Conservation (phyloP, 2,113 vertebrate genomes). For the Tachysurus fulvidraco region DNA sequence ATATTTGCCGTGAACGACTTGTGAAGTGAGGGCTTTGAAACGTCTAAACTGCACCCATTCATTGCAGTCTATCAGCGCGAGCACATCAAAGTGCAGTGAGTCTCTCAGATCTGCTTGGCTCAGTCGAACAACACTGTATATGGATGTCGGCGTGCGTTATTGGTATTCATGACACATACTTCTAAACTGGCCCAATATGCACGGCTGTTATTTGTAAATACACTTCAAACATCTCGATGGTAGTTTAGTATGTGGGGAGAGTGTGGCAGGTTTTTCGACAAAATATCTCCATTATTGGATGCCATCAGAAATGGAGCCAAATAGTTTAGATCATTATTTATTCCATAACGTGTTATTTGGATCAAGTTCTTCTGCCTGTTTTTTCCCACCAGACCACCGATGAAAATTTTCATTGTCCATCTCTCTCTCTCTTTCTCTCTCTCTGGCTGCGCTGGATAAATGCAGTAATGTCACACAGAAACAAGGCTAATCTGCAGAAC, state of each 20-base stretch:
- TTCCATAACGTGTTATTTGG: conserved; percentile 38
- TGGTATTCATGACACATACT: conserved; percentile 53
- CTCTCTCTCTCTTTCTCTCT: conserved; percentile 23
- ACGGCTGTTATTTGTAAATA: conserved; percentile 55
- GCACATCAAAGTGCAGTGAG: conserved; percentile 57
- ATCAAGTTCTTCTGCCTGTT: conserved; percentile 35
- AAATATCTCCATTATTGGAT: conserved; percentile 52
- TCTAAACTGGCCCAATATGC: conserved; percentile 55
- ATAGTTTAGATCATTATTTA: conserved; percentile 39
- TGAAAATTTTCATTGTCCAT: background rate
- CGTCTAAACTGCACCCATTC: conserved; percentile 58
- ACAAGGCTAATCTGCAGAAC: conserved; percentile 49
- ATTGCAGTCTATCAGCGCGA: conserved; percentile 51
- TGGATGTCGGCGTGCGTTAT: conserved; percentile 50
- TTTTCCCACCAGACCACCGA: conserved; percentile 11
- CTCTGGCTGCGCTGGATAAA: conserved; percentile 33
- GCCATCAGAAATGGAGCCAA: conserved; percentile 38
- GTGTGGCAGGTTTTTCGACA: conserved; percentile 44
- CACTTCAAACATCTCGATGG: conserved; percentile 56
- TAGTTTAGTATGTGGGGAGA: conserved; percentile 46
- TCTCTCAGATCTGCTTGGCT: conserved; percentile 58
- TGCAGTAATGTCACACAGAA: conserved; percentile 42
- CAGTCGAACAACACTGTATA: conserved; percentile 47
- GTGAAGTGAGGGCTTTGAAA: conserved; percentile 56
- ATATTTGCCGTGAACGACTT: conserved; percentile 59